Conservation (phyloP, 2,888 invertebrate genomes). For the Drosophila macrospina region DNA sequence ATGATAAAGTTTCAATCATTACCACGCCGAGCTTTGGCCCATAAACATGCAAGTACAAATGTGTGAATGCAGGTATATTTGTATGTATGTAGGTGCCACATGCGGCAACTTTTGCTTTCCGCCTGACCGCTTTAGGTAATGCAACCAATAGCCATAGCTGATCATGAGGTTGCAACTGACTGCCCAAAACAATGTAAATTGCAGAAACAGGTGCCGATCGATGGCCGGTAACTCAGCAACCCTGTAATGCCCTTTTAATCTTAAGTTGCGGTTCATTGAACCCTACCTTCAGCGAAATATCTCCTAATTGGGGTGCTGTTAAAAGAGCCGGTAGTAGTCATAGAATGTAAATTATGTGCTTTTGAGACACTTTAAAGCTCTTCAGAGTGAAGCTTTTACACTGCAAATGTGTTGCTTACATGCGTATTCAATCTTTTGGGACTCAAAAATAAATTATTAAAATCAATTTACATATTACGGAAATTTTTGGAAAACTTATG, state of each 20-base stretch:
- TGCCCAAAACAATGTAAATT: not conserved
- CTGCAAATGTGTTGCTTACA: not conserved
- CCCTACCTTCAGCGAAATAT: constrained; percentile 22
- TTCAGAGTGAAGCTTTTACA: constrained; percentile 9
- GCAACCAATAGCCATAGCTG: constrained; percentile 42
- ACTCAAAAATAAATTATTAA: too few relatives aligned
- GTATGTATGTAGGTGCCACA: constrained; percentile 10
- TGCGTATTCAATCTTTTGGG: not conserved
- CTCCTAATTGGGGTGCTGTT: constrained; percentile 56
- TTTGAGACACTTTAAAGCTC: constrained; percentile 10
- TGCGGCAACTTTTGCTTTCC: constrained; percentile 67
- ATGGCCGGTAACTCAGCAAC: constrained; percentile 44
- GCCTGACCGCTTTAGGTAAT: constrained; percentile 57
- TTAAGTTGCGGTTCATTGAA: constrained; percentile 61
- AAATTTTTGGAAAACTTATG: not conserved
- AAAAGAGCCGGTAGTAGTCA: constrained; percentile 20
- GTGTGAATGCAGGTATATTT: not conserved
- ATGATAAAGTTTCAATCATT: constrained; percentile 21
- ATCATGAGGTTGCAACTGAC: constrained; percentile 29
- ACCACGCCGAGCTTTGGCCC: constrained; percentile 63
- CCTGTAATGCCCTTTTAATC: constrained; percentile 63
- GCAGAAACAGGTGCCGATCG: constrained; percentile 29
- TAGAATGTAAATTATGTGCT: not conserved
- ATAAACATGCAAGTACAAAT: constrained; percentile 39
- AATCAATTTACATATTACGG: not conserved